Conservation (phyloP, 2,113 vertebrate species). For the Amazona guildingii region DNA sequence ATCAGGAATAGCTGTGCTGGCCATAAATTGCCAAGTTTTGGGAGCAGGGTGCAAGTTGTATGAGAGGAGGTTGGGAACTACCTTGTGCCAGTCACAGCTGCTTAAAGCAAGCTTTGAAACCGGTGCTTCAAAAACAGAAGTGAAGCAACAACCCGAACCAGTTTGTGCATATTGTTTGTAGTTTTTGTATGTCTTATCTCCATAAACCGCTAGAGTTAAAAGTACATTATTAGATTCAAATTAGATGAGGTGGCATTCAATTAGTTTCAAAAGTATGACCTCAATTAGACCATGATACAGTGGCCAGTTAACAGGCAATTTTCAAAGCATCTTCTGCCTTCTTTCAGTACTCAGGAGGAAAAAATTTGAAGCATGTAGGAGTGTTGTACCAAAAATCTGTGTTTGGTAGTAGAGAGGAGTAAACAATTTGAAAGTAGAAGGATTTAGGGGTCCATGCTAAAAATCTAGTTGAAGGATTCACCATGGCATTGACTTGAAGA, state of each 20-base stretch:
- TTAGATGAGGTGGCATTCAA: neutral
- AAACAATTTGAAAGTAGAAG: neutral
- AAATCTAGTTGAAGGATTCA: neutral
- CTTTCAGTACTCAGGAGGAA: neutral
- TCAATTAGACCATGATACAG: neutral
- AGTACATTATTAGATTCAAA: neutral
- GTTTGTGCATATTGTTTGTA: neutral
- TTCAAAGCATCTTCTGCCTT: neutral
- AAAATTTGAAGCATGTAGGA: neutral
- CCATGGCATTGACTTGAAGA: neutral
- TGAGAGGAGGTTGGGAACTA: neutral
- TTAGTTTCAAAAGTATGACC: neutral
- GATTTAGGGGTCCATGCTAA: neutral
- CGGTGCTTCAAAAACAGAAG: neutral
- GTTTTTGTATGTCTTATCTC: neutral
- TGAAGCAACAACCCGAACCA: neutral
- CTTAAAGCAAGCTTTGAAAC: neutral
- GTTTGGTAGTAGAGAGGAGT: neutral
- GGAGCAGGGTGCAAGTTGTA: neutral
- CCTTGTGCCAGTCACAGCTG: neutral
- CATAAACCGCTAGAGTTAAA: neutral
- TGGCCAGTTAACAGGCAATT: neutral
- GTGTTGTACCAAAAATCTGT: neutral
- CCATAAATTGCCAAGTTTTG: neutral
- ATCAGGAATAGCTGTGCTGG: neutral